Conservation (phyloP, 2,113 vertebrate genomes). For the Panurus biarmicus region DNA sequence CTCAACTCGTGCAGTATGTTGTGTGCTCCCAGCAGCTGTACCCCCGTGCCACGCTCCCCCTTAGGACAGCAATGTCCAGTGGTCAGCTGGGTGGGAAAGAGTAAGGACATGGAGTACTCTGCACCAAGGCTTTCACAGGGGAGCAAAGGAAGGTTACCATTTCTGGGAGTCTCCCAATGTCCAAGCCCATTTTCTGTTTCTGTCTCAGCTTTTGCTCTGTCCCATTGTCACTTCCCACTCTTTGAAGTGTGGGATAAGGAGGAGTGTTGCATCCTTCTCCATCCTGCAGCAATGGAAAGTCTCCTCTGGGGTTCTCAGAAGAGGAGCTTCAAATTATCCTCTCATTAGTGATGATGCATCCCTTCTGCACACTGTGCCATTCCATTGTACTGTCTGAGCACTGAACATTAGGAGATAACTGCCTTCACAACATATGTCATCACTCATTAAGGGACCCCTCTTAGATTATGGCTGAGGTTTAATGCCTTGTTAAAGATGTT, state of each 20-base stretch:
- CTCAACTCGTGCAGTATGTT: background rate
- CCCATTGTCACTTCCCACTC: background rate
- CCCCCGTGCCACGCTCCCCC: accelerated
- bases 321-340: slow-evolving; percentile 85
- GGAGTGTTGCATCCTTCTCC: slow-evolving; percentile 44
- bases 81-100: background rate
- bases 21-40: background rate
- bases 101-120: background rate
- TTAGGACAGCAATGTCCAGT: background rate
- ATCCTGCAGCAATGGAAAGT: slow-evolving; percentile 63
- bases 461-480: slow-evolving; percentile 87
- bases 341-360: slow-evolving; percentile 94
- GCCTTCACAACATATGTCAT: slow-evolving; percentile 96
- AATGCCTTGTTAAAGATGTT: slow-evolving; percentile 99
- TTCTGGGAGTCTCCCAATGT: background rate
- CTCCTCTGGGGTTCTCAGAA: slow-evolving; percentile 76
- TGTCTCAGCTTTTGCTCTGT: background rate
- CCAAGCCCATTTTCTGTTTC: background rate
- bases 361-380: slow-evolving; percentile 88
- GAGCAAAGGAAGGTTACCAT: background rate
- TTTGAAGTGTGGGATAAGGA: background rate
- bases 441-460: slow-evolving; percentile 93
- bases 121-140: background rate
- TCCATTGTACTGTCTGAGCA: slow-evolving; percentile 76
- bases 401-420: slow-evolving; percentile 92